Percentiles rank a stretch among this genome's conserved stretches.
These are phyloP conservation scores for Daboia siamensis DNA, from an alignment of 2,113 vertebrate species.

Conservation along the genomic window DNA sequence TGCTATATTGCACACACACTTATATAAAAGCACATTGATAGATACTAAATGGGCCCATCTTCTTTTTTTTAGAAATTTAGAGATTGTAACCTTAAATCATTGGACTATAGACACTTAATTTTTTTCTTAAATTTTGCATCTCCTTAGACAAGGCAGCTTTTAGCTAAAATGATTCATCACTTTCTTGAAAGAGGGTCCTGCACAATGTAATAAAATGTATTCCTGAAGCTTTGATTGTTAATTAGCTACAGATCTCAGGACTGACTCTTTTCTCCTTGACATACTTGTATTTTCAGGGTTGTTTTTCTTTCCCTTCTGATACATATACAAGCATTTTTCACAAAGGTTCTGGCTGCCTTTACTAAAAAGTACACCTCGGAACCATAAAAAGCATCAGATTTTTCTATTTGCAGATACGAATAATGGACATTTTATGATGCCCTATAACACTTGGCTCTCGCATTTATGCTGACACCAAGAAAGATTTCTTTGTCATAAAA, in stretches of 20 bases:
- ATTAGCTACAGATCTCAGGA: not conserved
- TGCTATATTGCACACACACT: not conserved
- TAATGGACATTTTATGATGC: not conserved
- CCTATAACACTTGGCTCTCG: not conserved
- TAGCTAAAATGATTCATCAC: not conserved
- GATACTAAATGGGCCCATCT: not conserved
- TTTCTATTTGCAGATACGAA: not conserved
- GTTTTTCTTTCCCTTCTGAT: not conserved
- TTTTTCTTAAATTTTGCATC: not conserved
- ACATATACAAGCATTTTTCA: not conserved
- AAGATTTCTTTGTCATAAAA: not conserved
- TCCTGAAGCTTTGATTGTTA: not conserved
- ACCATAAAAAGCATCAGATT: not conserved
- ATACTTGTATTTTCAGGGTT: not conserved
- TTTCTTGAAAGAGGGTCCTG: not conserved
- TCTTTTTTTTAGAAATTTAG: not conserved
- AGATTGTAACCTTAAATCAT: not conserved
- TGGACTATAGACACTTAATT: not conserved
- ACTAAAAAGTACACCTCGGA: not conserved
- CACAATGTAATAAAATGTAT: not conserved
- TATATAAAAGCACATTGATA: not conserved
- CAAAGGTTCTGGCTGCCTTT: not conserved
- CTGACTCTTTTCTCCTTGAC: not conserved
- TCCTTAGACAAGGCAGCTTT: not conserved
- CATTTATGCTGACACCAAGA: not conserved